Conservation (phyloP, 2,113 vertebrate genomes). For the Setophaga kirtlandii region DNA sequence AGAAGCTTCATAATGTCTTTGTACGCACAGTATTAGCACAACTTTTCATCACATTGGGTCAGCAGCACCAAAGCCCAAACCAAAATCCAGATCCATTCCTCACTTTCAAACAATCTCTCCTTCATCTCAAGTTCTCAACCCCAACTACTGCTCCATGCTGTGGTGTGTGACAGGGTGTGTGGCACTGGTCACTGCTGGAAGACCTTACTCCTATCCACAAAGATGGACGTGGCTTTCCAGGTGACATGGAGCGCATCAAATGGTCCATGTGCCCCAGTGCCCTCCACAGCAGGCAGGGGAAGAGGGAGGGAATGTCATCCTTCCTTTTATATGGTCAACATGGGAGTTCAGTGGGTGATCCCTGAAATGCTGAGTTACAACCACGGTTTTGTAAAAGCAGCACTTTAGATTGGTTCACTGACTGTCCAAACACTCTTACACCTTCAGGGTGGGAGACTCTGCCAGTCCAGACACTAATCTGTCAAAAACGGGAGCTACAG, state of each 20-base stretch:
- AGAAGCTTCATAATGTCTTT: not conserved
- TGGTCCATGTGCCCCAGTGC: not conserved
- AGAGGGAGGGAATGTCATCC: not conserved
- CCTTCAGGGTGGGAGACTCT: not conserved
- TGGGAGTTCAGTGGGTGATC: not conserved
- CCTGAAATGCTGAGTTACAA: not conserved
- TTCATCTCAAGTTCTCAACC: not conserved
- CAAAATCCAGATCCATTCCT: not conserved
- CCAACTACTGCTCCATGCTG: not conserved
- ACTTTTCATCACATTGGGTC: not conserved
- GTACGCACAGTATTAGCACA: not conserved
- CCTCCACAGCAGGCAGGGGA: not conserved
- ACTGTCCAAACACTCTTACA: not conserved
- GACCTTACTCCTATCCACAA: not conserved
- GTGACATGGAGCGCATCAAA: not conserved
- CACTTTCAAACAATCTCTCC: not conserved
- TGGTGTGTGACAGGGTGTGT: not conserved
- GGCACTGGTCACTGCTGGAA: not conserved
- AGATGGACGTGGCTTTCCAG: not conserved
- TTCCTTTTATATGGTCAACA: not conserved
- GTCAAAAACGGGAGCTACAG: not conserved
- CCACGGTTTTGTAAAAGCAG: fast-evolving
- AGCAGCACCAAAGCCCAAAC: not conserved
- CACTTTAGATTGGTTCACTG: not conserved
- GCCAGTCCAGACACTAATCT: not conserved